These are phyloP conservation scores for Cranoglanis bouderius DNA, from an alignment of 2,113 vertebrate species.

Conservation along the genomic window DNA sequence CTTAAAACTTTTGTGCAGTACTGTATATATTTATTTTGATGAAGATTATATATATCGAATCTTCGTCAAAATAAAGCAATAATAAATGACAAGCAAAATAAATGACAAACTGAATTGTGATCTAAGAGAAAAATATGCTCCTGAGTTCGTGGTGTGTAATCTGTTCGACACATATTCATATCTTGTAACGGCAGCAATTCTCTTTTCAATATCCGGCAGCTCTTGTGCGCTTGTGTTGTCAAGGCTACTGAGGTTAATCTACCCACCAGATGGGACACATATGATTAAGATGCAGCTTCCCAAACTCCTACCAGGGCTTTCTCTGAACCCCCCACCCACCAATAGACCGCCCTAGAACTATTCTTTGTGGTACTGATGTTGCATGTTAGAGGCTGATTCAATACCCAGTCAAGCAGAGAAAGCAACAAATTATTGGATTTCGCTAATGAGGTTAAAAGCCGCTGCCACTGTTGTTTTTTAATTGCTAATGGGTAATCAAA, in stretches of 20 bases:
- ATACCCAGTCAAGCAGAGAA: conserved; percentile 45
- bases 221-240: conserved; percentile 41
- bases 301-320: conserved; percentile 28
- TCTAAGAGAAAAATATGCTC: background rate
- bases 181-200: background rate
- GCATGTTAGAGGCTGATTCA: conserved; percentile 45
- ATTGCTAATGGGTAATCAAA: conserved; percentile 48
- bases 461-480: conserved; percentile 41
- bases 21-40: no score
- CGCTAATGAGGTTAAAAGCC: conserved; percentile 49
- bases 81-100: background rate
- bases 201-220: conserved; percentile 43
- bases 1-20: no score
- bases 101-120: conserved; percentile 3
- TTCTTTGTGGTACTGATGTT: conserved; percentile 44
- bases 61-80: background rate
- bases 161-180: conserved; percentile 37
- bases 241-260: conserved; percentile 48
- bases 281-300: conserved; percentile 47
- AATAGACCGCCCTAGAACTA: background rate
- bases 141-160: conserved; percentile 11
- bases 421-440: conserved; percentile 53
- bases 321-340: conserved; percentile 23
- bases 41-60: no score
- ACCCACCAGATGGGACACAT: conserved; percentile 47